These are phyloP conservation scores for Pteria penguin DNA, from an alignment of 2,888 invertebrate genomes.

Conservation along the genomic window DNA sequence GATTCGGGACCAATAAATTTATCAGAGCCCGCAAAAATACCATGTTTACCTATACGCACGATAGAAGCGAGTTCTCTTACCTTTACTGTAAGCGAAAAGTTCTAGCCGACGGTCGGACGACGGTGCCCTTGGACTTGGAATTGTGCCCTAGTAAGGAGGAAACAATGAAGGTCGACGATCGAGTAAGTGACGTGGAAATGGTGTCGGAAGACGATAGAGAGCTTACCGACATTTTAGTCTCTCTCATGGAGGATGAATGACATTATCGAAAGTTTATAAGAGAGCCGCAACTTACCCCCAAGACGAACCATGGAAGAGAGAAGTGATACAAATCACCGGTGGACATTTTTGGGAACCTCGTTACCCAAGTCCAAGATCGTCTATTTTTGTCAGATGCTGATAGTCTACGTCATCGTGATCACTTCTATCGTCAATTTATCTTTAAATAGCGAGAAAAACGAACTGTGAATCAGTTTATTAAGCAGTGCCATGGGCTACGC, in stretches of 20 bases:
- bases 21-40: not conserved
- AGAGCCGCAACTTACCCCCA: not conserved
- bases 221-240: too few species aligned
- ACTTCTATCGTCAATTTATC: conserved; percentile 34
- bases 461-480: conserved; percentile 29
- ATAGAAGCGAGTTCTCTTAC: not conserved
- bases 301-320: too few species aligned
- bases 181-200: too few species aligned
- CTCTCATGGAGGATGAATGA: too few species aligned
- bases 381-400: too few species aligned
- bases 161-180: too few species aligned
- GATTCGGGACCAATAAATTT: not conserved
- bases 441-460: conserved; percentile 28
- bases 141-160: too few species aligned
- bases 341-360: too few species aligned
- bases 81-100: not conserved
- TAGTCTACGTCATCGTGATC: conserved; percentile 23
- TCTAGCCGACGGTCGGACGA: not conserved
- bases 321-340: too few species aligned
- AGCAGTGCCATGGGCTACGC: conserved; percentile 34
- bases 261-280: not conserved
- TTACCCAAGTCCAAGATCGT: too few species aligned
- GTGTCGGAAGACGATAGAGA: too few species aligned
- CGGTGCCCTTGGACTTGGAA: too few species aligned
- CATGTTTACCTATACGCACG: not conserved